Conservation (phyloP, 1,140 invertebrate species). For the Copidosoma floridanum region DNA sequence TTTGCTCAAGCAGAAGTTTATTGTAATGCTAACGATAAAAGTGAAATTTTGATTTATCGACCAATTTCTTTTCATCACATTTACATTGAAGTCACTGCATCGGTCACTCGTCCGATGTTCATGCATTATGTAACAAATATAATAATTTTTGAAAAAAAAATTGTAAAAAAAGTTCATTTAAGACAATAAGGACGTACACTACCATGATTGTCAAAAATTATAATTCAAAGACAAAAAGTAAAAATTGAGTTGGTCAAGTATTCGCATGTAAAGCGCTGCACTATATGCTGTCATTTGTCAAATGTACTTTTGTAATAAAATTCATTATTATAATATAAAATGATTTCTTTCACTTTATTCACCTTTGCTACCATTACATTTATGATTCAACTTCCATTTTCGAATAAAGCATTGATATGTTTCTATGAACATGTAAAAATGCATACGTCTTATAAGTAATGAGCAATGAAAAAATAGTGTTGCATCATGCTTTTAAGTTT, state of each 20-base stretch:
- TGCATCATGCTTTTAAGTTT: too few species aligned
- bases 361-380: background rate
- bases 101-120: constrained; percentile 5
- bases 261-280: constrained; percentile 35
- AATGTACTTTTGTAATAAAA: constrained; percentile 48
- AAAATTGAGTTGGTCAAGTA: too few species aligned
- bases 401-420: too few species aligned
- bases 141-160: constrained; percentile 8
- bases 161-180: constrained; percentile 4
- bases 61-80: too few species aligned
- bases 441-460: too few species aligned
- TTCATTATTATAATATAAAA: constrained; percentile 37
- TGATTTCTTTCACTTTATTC: constrained; percentile 10
- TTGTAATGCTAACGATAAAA: too few species aligned
- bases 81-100: constrained; percentile 15
- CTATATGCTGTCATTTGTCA: constrained; percentile 39
- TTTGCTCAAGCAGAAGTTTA: too few species aligned
- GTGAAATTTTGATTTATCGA: too few species aligned
- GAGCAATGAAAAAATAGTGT: too few species aligned
- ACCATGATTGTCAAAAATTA: constrained; percentile 27
- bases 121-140: constrained; percentile 6
- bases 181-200: background rate
- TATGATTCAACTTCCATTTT: too few species aligned
- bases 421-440: too few species aligned
- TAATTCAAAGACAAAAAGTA: too few species aligned